A percentile compares a stretch with the other conserved stretches of the same genome.
These are phyloP conservation scores for Esox masquinongy DNA, from an alignment of 2,797 vertebrate genomes.

Conservation along the genomic window DNA sequence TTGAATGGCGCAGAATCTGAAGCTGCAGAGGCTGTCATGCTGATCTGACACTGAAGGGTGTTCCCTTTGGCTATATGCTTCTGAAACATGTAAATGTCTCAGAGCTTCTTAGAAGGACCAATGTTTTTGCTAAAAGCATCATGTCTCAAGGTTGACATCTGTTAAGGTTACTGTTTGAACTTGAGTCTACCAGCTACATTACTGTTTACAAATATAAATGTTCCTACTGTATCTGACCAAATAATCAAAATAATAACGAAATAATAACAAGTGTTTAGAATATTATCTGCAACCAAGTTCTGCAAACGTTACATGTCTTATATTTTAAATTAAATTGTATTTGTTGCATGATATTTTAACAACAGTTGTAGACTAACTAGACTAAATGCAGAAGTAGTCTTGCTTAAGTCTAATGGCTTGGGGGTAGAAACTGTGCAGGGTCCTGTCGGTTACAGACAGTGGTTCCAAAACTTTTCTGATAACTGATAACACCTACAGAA, in stretches of 20 bases:
- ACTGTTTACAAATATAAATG: background rate
- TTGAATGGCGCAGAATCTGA: background rate
- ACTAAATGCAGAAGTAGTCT: too few species aligned
- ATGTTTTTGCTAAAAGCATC: conserved; percentile 30
- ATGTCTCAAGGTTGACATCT: conserved; percentile 34
- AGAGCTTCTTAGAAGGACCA: conserved; percentile 33
- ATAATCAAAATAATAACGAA: too few species aligned
- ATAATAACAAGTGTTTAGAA: background rate
- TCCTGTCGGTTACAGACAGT: too few species aligned
- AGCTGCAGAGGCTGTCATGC: conserved; percentile 44
- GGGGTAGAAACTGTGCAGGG: too few species aligned
- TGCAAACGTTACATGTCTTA: background rate
- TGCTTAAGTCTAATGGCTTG: too few species aligned
- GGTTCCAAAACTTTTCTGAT: too few species aligned
- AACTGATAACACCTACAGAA: too few species aligned
- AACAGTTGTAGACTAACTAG: too few species aligned
- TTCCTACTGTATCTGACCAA: too few species aligned
- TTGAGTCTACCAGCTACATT: conserved; percentile 31
- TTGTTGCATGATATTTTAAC: too few species aligned
- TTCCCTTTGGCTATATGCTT: conserved; percentile 29
- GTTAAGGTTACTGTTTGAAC: conserved; percentile 40
- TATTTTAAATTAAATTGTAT: too few species aligned
- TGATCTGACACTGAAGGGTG: conserved; percentile 26
- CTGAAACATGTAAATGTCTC: conserved; percentile 49
- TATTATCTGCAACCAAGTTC: background rate